These are phyloP conservation scores for Actias luna DNA, from an alignment of 2,888 invertebrate species.

Conservation along the genomic window DNA sequence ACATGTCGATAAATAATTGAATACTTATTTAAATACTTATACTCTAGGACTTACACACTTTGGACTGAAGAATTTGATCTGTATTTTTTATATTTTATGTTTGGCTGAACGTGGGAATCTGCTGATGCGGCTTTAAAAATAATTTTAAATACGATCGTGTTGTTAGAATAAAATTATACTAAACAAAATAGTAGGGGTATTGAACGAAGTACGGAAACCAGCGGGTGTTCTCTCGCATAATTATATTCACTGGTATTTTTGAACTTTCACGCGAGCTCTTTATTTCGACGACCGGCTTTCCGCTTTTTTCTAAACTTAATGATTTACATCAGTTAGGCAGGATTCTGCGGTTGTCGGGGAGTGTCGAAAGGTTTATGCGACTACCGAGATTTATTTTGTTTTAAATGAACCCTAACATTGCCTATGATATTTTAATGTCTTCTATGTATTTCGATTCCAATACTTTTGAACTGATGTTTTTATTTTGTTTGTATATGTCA, in stretches of 20 bases:
- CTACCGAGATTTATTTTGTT: constrained; percentile 67
- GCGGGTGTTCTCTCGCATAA: constrained; percentile 77
- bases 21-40: too few relatives aligned
- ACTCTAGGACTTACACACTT: too few relatives aligned
- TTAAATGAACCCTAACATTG: constrained; percentile 62
- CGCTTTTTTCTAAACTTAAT: constrained; percentile 62
- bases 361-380: constrained; percentile 76
- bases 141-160: background rate
- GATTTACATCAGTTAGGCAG: constrained; percentile 73
- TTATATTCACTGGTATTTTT: constrained; percentile 80
- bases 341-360: constrained; percentile 62
- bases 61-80: too few relatives aligned
- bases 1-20: background rate
- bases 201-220: constrained; percentile 65
- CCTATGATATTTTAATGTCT: constrained; percentile 37
- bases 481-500: background rate
- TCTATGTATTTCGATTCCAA: constrained; percentile 7
- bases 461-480: background rate
- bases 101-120: background rate
- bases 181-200: constrained; percentile 49
- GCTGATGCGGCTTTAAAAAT: too few relatives aligned
- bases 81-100: too few relatives aligned
- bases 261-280: constrained; percentile 78
- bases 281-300: constrained; percentile 56
- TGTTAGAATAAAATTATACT: background rate